A percentile compares a stretch with the other conserved stretches of the same genome.
Conservation (phyloP, 2,888 invertebrate genomes). For the Lutraria lutraria region DNA sequence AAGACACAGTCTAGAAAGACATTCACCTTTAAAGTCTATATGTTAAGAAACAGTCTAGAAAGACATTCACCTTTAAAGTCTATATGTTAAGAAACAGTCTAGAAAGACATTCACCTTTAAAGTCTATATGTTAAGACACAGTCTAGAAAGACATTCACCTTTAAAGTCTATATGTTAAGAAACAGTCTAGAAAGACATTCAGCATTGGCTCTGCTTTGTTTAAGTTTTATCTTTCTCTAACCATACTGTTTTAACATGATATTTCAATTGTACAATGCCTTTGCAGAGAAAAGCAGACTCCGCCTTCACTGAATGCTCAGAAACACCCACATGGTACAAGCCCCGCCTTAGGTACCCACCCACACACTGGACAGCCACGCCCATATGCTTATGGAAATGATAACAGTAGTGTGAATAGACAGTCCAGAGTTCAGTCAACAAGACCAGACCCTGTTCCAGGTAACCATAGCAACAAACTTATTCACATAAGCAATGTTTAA, state of each 20-base stretch:
- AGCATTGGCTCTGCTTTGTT: too few species aligned
- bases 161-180: too few species aligned
- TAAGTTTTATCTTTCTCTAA: too few species aligned
- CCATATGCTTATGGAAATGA: conserved; percentile 84
- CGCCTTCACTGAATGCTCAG: conserved; percentile 79
- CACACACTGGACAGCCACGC: conserved; percentile 80
- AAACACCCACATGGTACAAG: conserved; percentile 84
- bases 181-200: too few species aligned
- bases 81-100: conserved; percentile 40
- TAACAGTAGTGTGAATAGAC: conserved; percentile 85
- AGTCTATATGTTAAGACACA: conserved; percentile 39
- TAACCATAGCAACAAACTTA: conserved; percentile 47
- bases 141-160: background rate
- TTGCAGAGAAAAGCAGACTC: conserved; percentile 83
- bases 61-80: too few species aligned
- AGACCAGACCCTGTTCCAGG: conserved; percentile 84
- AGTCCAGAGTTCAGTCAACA: conserved; percentile 83
- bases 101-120: too few species aligned
- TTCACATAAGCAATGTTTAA: background rate
- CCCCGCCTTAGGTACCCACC: conserved; percentile 77
- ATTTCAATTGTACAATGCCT: too few species aligned
- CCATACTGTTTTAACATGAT: too few species aligned
- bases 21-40: too few species aligned
- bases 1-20: conserved; percentile 7
- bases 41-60: conserved; percentile 42